Conservation (phyloP, 2,888 invertebrate species). For the Diploptera punctata region DNA sequence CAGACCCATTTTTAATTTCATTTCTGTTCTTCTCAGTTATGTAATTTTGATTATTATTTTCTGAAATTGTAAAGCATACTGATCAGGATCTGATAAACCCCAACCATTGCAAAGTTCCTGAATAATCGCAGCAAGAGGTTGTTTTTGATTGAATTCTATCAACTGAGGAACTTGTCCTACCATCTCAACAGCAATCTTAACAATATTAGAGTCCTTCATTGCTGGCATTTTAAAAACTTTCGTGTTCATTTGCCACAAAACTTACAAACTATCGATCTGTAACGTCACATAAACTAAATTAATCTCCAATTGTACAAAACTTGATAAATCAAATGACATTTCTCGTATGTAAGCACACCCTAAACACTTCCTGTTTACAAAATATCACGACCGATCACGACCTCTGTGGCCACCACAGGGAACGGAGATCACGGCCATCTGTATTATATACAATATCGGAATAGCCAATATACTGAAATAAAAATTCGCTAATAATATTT, state of each 20-base stretch:
- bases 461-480: too few species aligned
- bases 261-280: too few species aligned
- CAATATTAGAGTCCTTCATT: slow-evolving; percentile 82
- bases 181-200: slow-evolving; percentile 91
- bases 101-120: slow-evolving; percentile 88
- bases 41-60: slow-evolving; percentile 84
- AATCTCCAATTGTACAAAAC: too few species aligned
- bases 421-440: too few species aligned
- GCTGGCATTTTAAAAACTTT: slow-evolving; percentile 68
- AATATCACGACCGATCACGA: too few species aligned
- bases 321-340: too few species aligned
- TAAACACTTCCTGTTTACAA: too few species aligned
- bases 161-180: slow-evolving; percentile 79
- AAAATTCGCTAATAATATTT: too few species aligned
- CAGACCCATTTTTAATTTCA: slow-evolving; percentile 93
- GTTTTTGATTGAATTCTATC: slow-evolving; percentile 88
- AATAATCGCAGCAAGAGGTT: slow-evolving; percentile 83
- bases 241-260: slow-evolving; percentile 35
- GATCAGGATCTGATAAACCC: slow-evolving; percentile 83
- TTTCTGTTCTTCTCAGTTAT: slow-evolving; percentile 93
- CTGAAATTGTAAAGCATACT: slow-evolving; percentile 89
- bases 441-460: too few species aligned
- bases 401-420: too few species aligned
- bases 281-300: too few species aligned
- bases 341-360: too few species aligned